These are phyloP conservation scores for Artemia franciscana DNA, from an alignment of 1,140 invertebrate genomes.

Conservation along the genomic window DNA sequence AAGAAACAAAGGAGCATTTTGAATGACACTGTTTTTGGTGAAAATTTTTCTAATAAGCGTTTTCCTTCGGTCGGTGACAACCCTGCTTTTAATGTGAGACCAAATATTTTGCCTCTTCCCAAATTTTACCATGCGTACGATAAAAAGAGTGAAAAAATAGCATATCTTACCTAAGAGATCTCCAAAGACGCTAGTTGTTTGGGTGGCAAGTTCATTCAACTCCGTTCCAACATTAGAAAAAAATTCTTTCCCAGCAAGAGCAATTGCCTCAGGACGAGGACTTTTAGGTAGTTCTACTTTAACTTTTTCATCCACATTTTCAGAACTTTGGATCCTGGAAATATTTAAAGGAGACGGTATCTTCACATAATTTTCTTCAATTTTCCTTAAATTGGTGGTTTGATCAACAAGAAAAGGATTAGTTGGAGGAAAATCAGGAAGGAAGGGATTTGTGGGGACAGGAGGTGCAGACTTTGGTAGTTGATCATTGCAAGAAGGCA, in stretches of 20 bases:
- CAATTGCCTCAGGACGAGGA: slow-evolving; percentile 10
- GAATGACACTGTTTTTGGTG: no score
- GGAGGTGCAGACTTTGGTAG: slow-evolving; percentile 5
- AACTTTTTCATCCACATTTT: slow-evolving; percentile 10
- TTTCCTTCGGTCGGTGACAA: no score
- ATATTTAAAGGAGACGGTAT: not conserved
- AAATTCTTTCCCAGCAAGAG: slow-evolving; percentile 39
- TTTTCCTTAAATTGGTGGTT: not conserved
- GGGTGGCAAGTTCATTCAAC: slow-evolving; percentile 65
- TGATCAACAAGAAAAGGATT: not conserved
- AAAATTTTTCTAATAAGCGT: no score
- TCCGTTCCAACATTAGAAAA: slow-evolving; percentile 70
- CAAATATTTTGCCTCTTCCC: no score
- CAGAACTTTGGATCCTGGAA: slow-evolving; percentile 9
- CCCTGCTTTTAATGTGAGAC: no score
- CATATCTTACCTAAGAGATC: slow-evolving; percentile 47
- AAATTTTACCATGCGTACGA: no score
- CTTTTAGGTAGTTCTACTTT: slow-evolving; percentile 1
- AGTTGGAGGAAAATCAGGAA: slow-evolving; percentile 6
- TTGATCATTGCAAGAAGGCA: no score
- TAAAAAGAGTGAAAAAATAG: no score
- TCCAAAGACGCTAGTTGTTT: slow-evolving; percentile 72
- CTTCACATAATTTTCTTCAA: not conserved
- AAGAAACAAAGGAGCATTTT: no score
- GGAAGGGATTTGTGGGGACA: slow-evolving; percentile 4